Percentiles rank a stretch among this genome's conserved stretches.
Conservation (phyloP, 2,888 invertebrate genomes). For the Melinaea marsaeus region DNA sequence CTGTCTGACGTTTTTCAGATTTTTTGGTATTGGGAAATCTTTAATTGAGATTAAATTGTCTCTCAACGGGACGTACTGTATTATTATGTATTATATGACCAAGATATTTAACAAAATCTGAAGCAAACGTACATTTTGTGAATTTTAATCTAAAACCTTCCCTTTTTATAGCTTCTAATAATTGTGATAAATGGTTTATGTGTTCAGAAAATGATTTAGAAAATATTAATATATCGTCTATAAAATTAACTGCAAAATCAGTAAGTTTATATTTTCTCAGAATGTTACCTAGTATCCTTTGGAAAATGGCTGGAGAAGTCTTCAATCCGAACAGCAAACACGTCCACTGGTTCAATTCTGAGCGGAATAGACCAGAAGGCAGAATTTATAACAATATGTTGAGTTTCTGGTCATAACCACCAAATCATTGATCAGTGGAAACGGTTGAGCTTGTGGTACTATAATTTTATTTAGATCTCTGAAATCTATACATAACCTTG, state of each 20-base stretch:
- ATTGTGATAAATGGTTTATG: slow-evolving; percentile 25
- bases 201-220: slow-evolving; percentile 33
- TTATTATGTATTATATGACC: slow-evolving; percentile 32
- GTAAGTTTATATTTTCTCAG: slow-evolving; percentile 13
- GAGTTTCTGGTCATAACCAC: slow-evolving; percentile 43
- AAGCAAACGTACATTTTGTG: slow-evolving; percentile 32
- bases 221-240: slow-evolving; percentile 30
- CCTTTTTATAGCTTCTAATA: slow-evolving; percentile 27
- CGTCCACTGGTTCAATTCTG: slow-evolving; percentile 36
- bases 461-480: slow-evolving; percentile 42
- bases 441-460: slow-evolving; percentile 42
- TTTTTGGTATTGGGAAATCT: slow-evolving; percentile 30
- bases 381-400: slow-evolving; percentile 44
- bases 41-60: slow-evolving; percentile 32
- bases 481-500: slow-evolving; percentile 41
- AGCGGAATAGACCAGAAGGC: slow-evolving; percentile 51
- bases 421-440: slow-evolving; percentile 44
- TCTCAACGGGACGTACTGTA: slow-evolving; percentile 31
- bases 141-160: slow-evolving; percentile 36
- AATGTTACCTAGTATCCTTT: slow-evolving; percentile 10
- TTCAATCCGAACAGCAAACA: slow-evolving; percentile 25
- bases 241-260: slow-evolving; percentile 19
- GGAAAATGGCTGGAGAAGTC: slow-evolving; percentile 12
- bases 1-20: slow-evolving; percentile 32
- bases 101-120: slow-evolving; percentile 29